A percentile compares a stretch with the other conserved stretches of the same genome.
Conservation (phyloP, 2,797 vertebrate species). For the Enteromius argenteus region DNA sequence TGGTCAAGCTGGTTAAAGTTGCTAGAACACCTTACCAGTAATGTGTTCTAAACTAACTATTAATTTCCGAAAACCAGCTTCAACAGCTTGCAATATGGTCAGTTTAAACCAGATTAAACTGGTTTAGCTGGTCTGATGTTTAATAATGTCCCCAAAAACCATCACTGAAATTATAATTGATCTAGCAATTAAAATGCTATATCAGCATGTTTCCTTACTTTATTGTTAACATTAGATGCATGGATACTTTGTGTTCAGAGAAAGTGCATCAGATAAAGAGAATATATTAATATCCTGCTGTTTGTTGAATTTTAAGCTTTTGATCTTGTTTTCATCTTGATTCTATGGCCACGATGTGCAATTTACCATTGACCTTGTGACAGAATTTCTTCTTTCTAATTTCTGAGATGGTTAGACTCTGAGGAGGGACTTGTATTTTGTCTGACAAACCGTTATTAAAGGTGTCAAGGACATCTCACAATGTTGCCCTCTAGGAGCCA, state of each 20-base stretch:
- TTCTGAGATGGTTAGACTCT: slow-evolving; percentile 51
- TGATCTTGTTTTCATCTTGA: slow-evolving; percentile 13
- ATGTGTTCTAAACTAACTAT: neutral
- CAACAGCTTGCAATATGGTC: neutral
- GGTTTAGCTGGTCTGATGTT: neutral
- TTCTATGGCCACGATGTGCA: slow-evolving; percentile 33
- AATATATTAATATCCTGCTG: slow-evolving; percentile 20
- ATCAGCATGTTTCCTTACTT: neutral
- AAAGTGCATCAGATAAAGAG: slow-evolving; percentile 19
- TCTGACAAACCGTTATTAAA: slow-evolving; percentile 57
- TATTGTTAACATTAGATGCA: neutral
- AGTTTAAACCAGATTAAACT: neutral
- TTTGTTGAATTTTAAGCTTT: slow-evolving; percentile 39
- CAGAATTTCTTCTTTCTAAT: slow-evolving; percentile 48
- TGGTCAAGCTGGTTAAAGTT: neutral
- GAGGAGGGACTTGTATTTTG: slow-evolving; percentile 32
- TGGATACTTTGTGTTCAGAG: slow-evolving; percentile 12
- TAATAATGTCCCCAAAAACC: neutral
- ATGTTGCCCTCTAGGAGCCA: slow-evolving; percentile 2
- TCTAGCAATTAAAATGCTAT: neutral
- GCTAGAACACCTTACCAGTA: neutral
- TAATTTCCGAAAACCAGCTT: neutral
- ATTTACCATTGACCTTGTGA: slow-evolving; percentile 40
- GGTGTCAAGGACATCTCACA: slow-evolving; percentile 36
- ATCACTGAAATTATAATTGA: neutral